phyloP scores from a whole-genome alignment of 1,140 invertebrate genomes.

The Apolygus lucorum region DNA sequence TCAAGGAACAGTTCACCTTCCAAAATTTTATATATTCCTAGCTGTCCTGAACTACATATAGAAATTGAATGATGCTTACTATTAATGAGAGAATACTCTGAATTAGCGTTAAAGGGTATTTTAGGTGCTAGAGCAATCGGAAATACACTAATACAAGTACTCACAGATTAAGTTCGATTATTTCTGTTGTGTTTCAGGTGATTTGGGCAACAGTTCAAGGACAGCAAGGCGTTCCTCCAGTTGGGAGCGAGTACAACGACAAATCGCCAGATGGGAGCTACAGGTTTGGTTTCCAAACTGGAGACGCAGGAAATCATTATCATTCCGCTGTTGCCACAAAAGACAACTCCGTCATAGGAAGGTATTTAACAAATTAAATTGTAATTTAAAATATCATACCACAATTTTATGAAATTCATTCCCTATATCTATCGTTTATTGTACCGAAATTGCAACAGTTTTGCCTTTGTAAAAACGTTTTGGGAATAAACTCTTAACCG shows the following conservation, averaged over 20 bases:
- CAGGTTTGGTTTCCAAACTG: slow-evolving; percentile 36
- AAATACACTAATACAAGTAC: background rate
- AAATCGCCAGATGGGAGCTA: slow-evolving; percentile 34
- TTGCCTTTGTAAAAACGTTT: too few relatives aligned
- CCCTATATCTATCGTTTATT: too few relatives aligned
- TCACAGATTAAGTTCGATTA: background rate
- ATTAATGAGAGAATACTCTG: background rate
- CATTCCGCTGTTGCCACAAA: slow-evolving; percentile 33
- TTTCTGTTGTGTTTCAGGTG: background rate
- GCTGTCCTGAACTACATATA: background rate
- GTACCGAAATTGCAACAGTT: too few relatives aligned
- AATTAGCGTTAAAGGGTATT: background rate
- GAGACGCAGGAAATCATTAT: slow-evolving; percentile 35
- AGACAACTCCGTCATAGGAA: slow-evolving; percentile 37
- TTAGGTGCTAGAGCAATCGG: background rate
- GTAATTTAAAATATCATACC: too few relatives aligned
- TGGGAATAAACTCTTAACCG: background rate
- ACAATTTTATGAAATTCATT: too few relatives aligned
- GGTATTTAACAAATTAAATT: slow-evolving; percentile 31
- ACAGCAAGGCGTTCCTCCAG: slow-evolving; percentile 23
- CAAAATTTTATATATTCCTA: background rate
- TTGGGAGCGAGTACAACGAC: slow-evolving; percentile 31
- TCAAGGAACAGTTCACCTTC: too few relatives aligned
- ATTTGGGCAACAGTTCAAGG: slow-evolving; percentile 5
- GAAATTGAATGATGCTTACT: background rate